A percentile compares a stretch with the other conserved stretches of the same genome.
These are phyloP conservation scores for Drosophila truncata DNA, from an alignment of 1,140 invertebrate species.

Conservation along the genomic window DNA sequence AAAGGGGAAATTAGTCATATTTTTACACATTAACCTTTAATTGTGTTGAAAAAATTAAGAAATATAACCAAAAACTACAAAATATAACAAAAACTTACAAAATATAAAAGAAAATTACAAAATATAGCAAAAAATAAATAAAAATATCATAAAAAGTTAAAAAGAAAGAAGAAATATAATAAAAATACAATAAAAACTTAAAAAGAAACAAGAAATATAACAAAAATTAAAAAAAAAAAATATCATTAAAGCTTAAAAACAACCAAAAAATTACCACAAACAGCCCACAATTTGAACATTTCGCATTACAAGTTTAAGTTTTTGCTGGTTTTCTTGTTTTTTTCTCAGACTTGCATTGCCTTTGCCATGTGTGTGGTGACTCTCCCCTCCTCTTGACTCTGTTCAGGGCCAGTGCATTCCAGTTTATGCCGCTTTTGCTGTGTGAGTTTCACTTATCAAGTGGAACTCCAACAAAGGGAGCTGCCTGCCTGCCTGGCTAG, in stretches of 20 bases:
- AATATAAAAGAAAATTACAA: too few species aligned
- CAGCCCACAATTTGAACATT: constrained; percentile 37
- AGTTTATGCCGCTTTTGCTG: constrained; percentile 36
- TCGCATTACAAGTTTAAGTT: constrained; percentile 19
- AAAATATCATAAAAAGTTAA: too few species aligned
- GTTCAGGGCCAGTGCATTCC: constrained; percentile 60
- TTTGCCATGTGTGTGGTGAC: constrained; percentile 20
- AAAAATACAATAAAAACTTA: too few species aligned
- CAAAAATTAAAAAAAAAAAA: not conserved
- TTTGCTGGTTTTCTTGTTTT: not conserved
- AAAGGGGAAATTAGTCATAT: too few species aligned
- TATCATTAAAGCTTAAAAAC: too few species aligned
- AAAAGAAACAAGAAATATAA: not conserved
- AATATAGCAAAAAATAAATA: too few species aligned
- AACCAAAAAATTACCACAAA: too few species aligned
- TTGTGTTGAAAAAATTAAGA: too few species aligned
- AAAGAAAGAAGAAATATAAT: not conserved
- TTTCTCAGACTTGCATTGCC: constrained; percentile 12
- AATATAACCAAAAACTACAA: too few species aligned
- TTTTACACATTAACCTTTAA: too few species aligned
- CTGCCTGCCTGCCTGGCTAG: constrained; percentile 41
- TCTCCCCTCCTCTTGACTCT: not conserved
- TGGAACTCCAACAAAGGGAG: constrained; percentile 76
- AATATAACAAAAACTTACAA: too few species aligned
- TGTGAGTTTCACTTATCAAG: constrained; percentile 70